phyloP scores from a whole-genome alignment of 2,888 invertebrate genomes.

The Cryptocephalus primarius region DNA sequence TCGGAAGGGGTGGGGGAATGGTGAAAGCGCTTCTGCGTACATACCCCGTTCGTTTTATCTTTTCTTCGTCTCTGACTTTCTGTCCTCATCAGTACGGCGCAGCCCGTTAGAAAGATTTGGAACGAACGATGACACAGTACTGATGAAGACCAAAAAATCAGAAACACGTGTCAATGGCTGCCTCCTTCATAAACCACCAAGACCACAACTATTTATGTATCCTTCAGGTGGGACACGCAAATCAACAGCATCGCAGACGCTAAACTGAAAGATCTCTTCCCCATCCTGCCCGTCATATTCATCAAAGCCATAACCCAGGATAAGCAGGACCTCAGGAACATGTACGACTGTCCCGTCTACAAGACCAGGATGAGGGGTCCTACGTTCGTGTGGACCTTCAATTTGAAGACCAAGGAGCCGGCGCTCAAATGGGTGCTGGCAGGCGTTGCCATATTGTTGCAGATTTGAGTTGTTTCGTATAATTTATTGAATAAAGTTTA shows the following conservation, averaged over 20 bases:
- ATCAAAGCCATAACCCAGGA: slow-evolving; percentile 80
- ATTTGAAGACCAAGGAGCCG: slow-evolving; percentile 78
- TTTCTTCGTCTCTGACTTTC: too few species aligned
- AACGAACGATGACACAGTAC: too few species aligned
- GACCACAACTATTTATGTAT: too few species aligned
- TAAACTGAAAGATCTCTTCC: slow-evolving; percentile 79
- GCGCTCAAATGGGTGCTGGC: slow-evolving; percentile 88
- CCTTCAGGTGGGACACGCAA: slow-evolving; percentile 67
- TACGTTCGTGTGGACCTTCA: slow-evolving; percentile 94
- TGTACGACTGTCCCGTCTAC: slow-evolving; percentile 90
- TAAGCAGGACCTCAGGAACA: slow-evolving; percentile 75
- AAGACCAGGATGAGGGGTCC: slow-evolving; percentile 81
- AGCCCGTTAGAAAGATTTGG: too few species aligned
- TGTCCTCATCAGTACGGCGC: too few species aligned
- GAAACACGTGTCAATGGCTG: background rate
- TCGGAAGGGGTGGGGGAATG: too few species aligned
- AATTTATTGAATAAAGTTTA: too few species aligned
- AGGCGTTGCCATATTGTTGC: slow-evolving; percentile 83
- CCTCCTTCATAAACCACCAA: too few species aligned
- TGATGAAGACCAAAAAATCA: too few species aligned
- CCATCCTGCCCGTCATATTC: slow-evolving; percentile 81
- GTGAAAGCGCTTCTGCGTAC: too few species aligned
- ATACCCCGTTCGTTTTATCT: too few species aligned
- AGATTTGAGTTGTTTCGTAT: slow-evolving; percentile 46
- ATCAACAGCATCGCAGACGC: slow-evolving; percentile 74